Evolutionary conservation across 1,140 invertebrate genomes (phyloP).

Genomic region (Tyrophagus putrescentiae): DNA sequence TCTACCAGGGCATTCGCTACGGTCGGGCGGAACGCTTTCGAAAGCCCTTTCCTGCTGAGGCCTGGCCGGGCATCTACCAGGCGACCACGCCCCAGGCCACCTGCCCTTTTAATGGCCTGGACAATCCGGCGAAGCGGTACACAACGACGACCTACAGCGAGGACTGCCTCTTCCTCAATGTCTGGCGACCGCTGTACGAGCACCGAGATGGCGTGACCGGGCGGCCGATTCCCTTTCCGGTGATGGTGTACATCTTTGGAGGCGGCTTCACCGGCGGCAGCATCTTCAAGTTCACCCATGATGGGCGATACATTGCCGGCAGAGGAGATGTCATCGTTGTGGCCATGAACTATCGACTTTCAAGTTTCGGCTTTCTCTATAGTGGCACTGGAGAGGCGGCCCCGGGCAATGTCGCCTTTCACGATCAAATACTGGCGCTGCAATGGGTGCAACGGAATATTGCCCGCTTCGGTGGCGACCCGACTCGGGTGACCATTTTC

Average conservation of each 20-base stretch:
- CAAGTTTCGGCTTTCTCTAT: conserved; percentile 80
- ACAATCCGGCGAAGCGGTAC: too few relatives aligned
- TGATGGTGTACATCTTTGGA: conserved; percentile 29
- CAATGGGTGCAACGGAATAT: conserved; percentile 90
- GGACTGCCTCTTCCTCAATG: conserved; percentile 36
- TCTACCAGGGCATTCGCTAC: too few relatives aligned
- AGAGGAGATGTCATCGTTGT: conserved; percentile 84
- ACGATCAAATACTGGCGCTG: conserved; percentile 82
- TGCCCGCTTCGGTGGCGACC: conserved; percentile 78
- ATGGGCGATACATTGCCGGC: conserved; percentile 64
- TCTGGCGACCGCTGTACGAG: conserved; percentile 29
- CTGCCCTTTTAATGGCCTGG: too few relatives aligned
- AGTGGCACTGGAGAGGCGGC: conserved; percentile 63
- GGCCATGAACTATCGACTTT: conserved; percentile 83
- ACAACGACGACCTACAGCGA: too few relatives aligned
- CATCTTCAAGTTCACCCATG: conserved; percentile 64
- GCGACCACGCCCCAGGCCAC: too few relatives aligned
- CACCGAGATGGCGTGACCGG: not conserved
- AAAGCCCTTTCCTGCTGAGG: too few relatives aligned
- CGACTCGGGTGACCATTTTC: conserved; percentile 82
- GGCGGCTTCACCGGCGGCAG: conserved; percentile 43
- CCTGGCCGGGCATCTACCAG: too few relatives aligned
- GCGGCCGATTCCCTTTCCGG: conserved; percentile 17
- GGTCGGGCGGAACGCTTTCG: too few relatives aligned
- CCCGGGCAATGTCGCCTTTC: conserved; percentile 86